Evolutionary conservation across 2,797 vertebrate species (phyloP).

Genomic region (Scolopax rusticola): DNA sequence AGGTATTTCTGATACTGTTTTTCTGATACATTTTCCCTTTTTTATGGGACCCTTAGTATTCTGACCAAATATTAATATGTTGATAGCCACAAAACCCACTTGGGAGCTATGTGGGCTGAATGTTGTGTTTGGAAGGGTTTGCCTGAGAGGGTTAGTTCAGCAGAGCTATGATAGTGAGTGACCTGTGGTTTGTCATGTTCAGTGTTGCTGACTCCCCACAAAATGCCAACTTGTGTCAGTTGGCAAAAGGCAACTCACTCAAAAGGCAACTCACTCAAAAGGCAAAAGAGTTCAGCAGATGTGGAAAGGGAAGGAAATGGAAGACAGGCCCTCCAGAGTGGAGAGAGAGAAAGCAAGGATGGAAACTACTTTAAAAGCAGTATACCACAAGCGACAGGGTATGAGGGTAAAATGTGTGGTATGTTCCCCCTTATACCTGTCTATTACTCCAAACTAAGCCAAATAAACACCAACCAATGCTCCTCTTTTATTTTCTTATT

Average conservation of each 20-base stretch:
- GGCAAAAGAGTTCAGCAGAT: background rate
- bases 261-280: too few relatives aligned
- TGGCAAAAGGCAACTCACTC: too few relatives aligned
- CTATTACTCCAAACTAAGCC: background rate
- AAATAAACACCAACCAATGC: background rate
- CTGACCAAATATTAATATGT: background rate
- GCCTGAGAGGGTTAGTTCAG: background rate
- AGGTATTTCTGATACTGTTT: constrained; percentile 68
- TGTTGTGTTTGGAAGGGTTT: background rate
- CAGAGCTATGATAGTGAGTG: background rate
- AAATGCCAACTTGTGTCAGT: background rate
- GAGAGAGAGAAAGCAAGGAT: background rate
- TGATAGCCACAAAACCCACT: background rate
- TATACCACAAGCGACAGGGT: background rate
- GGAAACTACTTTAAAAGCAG: background rate
- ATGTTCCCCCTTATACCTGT: background rate
- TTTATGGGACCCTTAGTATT: background rate
- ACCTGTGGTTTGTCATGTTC: background rate
- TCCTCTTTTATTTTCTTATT: background rate
- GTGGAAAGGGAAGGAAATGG: background rate
- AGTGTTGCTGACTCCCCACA: background rate
- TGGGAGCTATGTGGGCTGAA: background rate
- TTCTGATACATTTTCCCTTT: background rate
- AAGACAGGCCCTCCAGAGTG: background rate
- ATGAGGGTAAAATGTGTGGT: background rate